Evolutionary conservation across 1,140 invertebrate genomes (phyloP).

Genomic region (Lepidurus couesii): DNA sequence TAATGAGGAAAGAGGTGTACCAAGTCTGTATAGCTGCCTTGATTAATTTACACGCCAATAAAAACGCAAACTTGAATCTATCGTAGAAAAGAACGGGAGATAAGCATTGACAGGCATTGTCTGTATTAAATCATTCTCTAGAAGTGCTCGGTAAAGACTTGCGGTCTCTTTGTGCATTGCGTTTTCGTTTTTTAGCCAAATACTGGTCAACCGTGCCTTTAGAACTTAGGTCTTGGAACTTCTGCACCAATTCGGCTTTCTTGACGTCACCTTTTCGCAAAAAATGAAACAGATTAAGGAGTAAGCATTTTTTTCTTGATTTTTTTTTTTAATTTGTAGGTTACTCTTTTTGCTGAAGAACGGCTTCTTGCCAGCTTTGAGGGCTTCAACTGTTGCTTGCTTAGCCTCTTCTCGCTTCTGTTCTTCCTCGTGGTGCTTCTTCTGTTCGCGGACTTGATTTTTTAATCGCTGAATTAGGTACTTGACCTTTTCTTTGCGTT

Average conservation of each 20-base stretch:
- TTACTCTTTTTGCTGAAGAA: slow-evolving; percentile 75
- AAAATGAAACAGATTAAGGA: slow-evolving; percentile 42
- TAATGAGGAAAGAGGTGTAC: slow-evolving; percentile 8
- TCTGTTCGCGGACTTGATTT: slow-evolving; percentile 60
- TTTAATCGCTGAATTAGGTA: slow-evolving; percentile 65
- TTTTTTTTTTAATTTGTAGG: slow-evolving; percentile 39
- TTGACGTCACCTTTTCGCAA: slow-evolving; percentile 55
- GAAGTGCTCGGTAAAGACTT: slow-evolving; percentile 36
- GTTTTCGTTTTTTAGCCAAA: slow-evolving; percentile 64
- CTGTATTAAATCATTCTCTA: slow-evolving; percentile 25
- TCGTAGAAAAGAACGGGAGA: not conserved
- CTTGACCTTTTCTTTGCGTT: slow-evolving; percentile 60
- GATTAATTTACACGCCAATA: slow-evolving; percentile 22
- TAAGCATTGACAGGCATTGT: not conserved
- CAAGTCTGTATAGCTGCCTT: slow-evolving; percentile 21
- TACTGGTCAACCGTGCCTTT: slow-evolving; percentile 66
- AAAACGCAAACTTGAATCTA: slow-evolving; percentile 22
- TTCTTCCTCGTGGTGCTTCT: slow-evolving; percentile 52
- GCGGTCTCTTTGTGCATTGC: slow-evolving; percentile 48
- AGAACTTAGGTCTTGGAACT: slow-evolving; percentile 66
- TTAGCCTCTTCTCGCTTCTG: slow-evolving; percentile 53
- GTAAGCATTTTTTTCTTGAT: not conserved
- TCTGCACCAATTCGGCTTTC: slow-evolving; percentile 58
- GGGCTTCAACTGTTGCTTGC: slow-evolving; percentile 51
- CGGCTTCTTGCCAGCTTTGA: slow-evolving; percentile 60